Conservation (phyloP, 2,113 vertebrate species). For the Prietella phreatophila region DNA sequence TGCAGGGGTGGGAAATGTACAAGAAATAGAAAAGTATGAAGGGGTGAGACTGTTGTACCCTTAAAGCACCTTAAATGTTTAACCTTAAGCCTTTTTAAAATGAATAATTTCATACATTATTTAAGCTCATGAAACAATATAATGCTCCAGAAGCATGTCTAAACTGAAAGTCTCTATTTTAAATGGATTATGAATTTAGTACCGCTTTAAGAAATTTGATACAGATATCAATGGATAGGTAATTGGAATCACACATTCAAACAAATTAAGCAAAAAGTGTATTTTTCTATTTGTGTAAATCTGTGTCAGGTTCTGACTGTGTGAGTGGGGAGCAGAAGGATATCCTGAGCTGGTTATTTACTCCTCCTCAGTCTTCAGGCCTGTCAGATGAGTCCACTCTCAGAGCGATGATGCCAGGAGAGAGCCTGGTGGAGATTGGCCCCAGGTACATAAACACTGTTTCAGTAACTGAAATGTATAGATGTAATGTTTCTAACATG, state of each 20-base stretch:
- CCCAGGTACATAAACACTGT: slow-evolving; percentile 72
- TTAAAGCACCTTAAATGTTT: not conserved
- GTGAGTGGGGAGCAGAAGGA: slow-evolving; percentile 68
- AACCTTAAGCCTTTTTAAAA: not conserved
- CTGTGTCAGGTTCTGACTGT: slow-evolving; percentile 61
- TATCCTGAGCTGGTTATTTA: slow-evolving; percentile 81
- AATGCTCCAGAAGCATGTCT: not conserved
- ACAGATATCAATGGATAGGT: not conserved
- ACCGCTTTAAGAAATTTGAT: not conserved
- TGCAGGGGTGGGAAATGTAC: not conserved
- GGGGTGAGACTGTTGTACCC: too few species aligned
- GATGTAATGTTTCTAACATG: not conserved
- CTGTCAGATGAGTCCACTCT: slow-evolving; percentile 74
- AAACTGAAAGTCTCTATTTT: not conserved
- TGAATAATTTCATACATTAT: not conserved
- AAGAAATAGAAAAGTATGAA: not conserved
- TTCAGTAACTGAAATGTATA: not conserved
- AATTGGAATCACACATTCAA: not conserved
- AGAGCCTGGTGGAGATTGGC: slow-evolving; percentile 82
- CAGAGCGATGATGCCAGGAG: slow-evolving; percentile 55
- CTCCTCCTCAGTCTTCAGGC: slow-evolving; percentile 67
- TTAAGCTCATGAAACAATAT: not conserved
- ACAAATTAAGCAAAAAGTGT: not conserved
- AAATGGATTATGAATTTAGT: not conserved
- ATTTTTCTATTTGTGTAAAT: not conserved